A percentile compares a stretch with the other conserved stretches of the same genome.
phyloP scores from a whole-genome alignment of 2,113 vertebrate species.

The Synchiropus splendidus region DNA sequence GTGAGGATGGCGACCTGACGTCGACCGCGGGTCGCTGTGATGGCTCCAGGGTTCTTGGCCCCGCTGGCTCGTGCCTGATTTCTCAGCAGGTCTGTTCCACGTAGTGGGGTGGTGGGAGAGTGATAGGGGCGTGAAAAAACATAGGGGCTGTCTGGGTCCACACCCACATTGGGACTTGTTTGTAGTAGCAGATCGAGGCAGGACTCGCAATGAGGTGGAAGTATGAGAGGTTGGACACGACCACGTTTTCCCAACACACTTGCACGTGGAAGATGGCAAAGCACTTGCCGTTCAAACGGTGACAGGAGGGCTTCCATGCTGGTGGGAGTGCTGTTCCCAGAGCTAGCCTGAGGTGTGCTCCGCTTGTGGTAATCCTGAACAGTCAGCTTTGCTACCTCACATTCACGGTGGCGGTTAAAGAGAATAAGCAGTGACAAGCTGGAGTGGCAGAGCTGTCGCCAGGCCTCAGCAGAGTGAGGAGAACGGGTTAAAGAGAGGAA shows the following conservation, averaged over 20 bases:
- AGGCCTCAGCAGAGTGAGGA: slow-evolving; percentile 62
- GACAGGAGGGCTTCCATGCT: slow-evolving; percentile 58
- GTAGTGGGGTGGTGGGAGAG: slow-evolving; percentile 66
- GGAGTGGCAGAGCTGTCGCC: slow-evolving; percentile 71
- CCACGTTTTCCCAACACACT: slow-evolving; percentile 66
- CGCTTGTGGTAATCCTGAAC: slow-evolving; percentile 65
- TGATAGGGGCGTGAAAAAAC: slow-evolving; percentile 71
- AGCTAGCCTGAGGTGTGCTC: slow-evolving; percentile 4
- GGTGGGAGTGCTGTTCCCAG: slow-evolving; percentile 14
- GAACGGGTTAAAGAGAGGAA: slow-evolving; percentile 62
- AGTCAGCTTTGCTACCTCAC: slow-evolving; percentile 70
- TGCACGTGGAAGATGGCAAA: slow-evolving; percentile 58
- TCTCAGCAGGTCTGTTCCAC: slow-evolving; percentile 67
- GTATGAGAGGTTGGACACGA: slow-evolving; percentile 62
- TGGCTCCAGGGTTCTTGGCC: slow-evolving; percentile 54
- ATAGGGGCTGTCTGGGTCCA: slow-evolving; percentile 68
- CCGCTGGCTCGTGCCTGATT: slow-evolving; percentile 64
- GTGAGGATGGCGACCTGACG: slow-evolving; percentile 70
- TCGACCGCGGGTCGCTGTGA: slow-evolving; percentile 60
- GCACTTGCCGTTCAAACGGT: slow-evolving; percentile 65
- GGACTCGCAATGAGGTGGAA: slow-evolving; percentile 64
- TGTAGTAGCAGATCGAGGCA: slow-evolving; percentile 68
- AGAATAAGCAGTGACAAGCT: slow-evolving; percentile 71
- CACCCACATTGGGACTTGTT: slow-evolving; percentile 65
- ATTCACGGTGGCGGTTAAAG: slow-evolving; percentile 71